Evolutionary conservation across 2,888 invertebrate species (phyloP), one percentile per base, ranked within the genome.

Genomic region (Macaria liturata): DNA sequence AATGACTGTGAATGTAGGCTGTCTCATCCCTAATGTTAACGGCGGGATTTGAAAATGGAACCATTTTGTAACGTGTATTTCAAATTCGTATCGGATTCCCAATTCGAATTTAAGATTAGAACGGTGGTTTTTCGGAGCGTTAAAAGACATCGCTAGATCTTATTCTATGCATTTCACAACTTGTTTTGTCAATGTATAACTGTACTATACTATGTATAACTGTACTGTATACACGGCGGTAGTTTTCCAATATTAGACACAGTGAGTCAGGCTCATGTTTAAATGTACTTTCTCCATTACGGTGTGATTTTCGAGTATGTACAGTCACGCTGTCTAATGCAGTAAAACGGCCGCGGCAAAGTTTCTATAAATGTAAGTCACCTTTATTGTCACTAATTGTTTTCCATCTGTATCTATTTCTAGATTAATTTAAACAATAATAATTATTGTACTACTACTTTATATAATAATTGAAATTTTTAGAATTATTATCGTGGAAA

Each of bases 401-500:
- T 86, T 84, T 84, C 84, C 81, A 76, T 83, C 75, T 85, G 75
- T 86, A 88, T 88, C 83, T 88, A 86, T 84, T 84, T 86, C 83
- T 89, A 88, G 87, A 84, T 87, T 81, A 71, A 68, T 88, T 75
- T 69, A 79, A 84, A 82, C 76, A 78, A 83, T 77, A 82, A 83
- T 78, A 76, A 84, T 84, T 86, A 88, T 86, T 87, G 87, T 88
- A 85, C 81, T 85, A 84, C 82, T 83, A 84, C 76, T 84, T 37
- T 37, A 83, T 81, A 86, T 84, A 84, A 86, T 87, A 84, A 84
- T 84, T 85, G 80, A 80, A 81, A 78, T 80, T 54, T 83, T 83
- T 84, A 86, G 84, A 83, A 81, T 85, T 87, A 81, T 84, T 86
- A 86, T 82, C 80, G 76, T 82, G 84, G 80, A 86, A 83, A 74